Base-by-base conservation (phyloP, 2,888 invertebrate species). In the Cosmopolites sordidus region DNA sequence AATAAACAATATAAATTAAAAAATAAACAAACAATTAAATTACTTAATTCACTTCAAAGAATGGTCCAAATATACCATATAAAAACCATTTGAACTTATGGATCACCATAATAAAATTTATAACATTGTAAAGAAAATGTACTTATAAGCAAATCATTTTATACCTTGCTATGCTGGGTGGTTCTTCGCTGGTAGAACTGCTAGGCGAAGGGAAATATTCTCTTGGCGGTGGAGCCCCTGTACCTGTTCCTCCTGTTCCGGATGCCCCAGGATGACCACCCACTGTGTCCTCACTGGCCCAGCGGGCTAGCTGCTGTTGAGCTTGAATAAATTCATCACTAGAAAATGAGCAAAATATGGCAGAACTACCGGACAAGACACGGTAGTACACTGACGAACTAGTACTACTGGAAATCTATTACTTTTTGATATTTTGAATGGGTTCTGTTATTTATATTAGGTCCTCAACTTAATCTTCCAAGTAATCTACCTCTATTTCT, bases 281-380 rank as follows among this genome's bases (percentile, higher is more conserved):
- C 66, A 75, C 75, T 71, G 75, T 73, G 64, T 89, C 89, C 81
- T 90, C 89, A 87, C 89, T 91, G 83, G 89, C 90, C 89, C 90
- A 90, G 83, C 88, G 89, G 86, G 87, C 90, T 88, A 89, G 84
- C 84, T 87, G 89, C 87, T 87, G 90, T 87, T 89, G 91, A 89
- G 91, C 90, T 89, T 91, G 89, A 89, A 90, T 89, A 89, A 90
- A 91, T 85, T 89, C 89, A 89, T 89, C 90, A 89, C 90, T 91
- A 89, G 85, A 89, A 89, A 58, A 58, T 43, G 46, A 58, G 45
- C 43, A 48, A 54, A 57, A 53, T 41, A 33, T 54, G 51, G 49
- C 48, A 40, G 44, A 49, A 38, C 55, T 58, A 56, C 58, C 58
- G 54, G 38, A 41, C 15, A 18, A 43, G 12, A 54, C 45, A 51